Percentiles rank a stretch among this genome's conserved stretches.
These are phyloP conservation scores for Paradisaea rubra DNA, from an alignment of 2,113 vertebrate species.

Conservation along the genomic window DNA sequence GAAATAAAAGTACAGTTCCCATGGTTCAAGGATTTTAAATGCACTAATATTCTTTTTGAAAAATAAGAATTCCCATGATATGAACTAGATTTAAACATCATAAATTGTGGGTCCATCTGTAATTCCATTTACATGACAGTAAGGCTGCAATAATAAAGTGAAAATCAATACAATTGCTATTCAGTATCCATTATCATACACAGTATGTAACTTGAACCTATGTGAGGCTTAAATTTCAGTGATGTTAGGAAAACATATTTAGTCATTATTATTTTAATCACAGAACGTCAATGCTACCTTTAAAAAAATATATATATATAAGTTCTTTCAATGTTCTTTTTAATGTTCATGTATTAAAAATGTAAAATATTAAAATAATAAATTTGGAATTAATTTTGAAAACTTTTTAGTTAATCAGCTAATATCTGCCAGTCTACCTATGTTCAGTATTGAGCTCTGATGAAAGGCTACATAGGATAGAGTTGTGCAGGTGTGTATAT, in stretches of 20 bases:
- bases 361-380: not conserved
- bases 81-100: not conserved
- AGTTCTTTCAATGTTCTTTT: not conserved
- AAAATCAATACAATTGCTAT: not conserved
- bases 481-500: not conserved
- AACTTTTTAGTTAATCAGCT: not conserved
- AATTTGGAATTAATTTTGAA: not conserved
- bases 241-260: not conserved
- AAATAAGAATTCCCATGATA: not conserved
- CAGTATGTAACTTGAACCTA: not conserved
- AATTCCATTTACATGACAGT: not conserved
- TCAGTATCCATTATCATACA: not conserved
- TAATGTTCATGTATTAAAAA: not conserved
- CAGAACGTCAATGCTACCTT: not conserved
- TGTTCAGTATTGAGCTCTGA: not conserved
- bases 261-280: not conserved
- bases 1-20: not conserved
- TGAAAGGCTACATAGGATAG: not conserved
- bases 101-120: not conserved
- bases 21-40: not conserved
- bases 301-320: not conserved
- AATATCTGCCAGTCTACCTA: not conserved
- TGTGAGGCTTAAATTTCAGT: not conserved
- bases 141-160: not conserved
- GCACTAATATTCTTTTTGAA: not conserved